Conservation (phyloP, 2,888 invertebrate genomes). For the Epsilonema sp. region DNA sequence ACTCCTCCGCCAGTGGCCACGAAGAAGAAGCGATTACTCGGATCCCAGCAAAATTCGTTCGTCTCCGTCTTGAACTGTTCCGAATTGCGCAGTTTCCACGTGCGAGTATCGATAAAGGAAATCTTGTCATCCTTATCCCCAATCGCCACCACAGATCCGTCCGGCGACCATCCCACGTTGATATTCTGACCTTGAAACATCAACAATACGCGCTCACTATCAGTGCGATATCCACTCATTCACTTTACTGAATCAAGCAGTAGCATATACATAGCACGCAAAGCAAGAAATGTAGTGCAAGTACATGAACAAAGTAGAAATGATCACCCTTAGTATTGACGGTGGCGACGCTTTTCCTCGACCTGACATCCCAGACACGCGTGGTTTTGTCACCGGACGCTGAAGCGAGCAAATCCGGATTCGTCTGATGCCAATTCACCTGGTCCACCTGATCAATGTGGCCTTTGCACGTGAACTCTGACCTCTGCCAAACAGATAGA, state of each 20-base stretch:
- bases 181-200: conserved; percentile 74
- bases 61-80: conserved; percentile 93
- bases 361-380: conserved; percentile 82
- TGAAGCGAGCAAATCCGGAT: conserved; percentile 74
- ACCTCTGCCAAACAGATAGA: too few species aligned
- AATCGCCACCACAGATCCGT: conserved; percentile 85
- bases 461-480: conserved; percentile 35
- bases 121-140: conserved; percentile 95
- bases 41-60: conserved; percentile 95
- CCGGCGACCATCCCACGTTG: conserved; percentile 94
- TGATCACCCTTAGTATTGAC: conserved; percentile 55
- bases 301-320: too few species aligned
- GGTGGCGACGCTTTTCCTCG: conserved; percentile 64
- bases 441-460: conserved; percentile 94
- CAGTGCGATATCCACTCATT: background rate
- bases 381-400: conserved; percentile 95
- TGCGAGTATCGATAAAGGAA: conserved; percentile 77
- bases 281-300: too few species aligned
- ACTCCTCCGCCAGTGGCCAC: conserved; percentile 85
- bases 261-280: background rate
- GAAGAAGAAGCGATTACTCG: conserved; percentile 74
- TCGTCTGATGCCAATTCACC: conserved; percentile 82
- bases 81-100: conserved; percentile 42
- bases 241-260: too few species aligned
- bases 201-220: too few species aligned